Conservation (phyloP, 2,888 invertebrate genomes). For the Mimachlamys varia region DNA sequence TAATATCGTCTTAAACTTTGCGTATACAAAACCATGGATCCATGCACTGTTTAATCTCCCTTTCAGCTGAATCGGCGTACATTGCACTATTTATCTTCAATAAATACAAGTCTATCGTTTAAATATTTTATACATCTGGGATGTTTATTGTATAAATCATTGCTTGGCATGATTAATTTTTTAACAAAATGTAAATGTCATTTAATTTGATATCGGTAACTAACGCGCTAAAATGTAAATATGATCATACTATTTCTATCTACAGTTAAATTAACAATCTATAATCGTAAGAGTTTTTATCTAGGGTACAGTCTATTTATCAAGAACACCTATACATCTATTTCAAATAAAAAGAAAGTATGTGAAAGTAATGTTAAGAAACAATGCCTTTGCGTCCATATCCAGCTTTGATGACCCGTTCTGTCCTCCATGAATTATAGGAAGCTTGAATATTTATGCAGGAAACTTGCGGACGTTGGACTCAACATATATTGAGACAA, state of each 20-base stretch:
- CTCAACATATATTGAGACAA: constrained; percentile 70
- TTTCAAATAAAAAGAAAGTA: neutral
- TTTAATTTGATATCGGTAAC: neutral
- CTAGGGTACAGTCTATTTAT: neutral
- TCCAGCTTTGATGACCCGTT: neutral
- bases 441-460: constrained; percentile 68
- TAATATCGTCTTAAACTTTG: neutral
- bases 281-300: neutral
- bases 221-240: neutral
- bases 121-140: neutral
- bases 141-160: neutral
- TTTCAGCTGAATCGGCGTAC: neutral
- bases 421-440: neutral
- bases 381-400: neutral
- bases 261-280: neutral
- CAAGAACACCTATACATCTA: neutral
- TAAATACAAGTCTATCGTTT: constrained; percentile 14
- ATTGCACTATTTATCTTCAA: neutral
- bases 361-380: too few relatives aligned
- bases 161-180: neutral
- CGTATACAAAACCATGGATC: neutral
- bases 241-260: neutral
- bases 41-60: neutral
- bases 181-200: neutral
- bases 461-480: constrained; percentile 62